Evolutionary conservation across 2,797 vertebrate genomes (phyloP), one percentile per base, ranked within the genome.

Genomic region (Galago senegalensis): DNA sequence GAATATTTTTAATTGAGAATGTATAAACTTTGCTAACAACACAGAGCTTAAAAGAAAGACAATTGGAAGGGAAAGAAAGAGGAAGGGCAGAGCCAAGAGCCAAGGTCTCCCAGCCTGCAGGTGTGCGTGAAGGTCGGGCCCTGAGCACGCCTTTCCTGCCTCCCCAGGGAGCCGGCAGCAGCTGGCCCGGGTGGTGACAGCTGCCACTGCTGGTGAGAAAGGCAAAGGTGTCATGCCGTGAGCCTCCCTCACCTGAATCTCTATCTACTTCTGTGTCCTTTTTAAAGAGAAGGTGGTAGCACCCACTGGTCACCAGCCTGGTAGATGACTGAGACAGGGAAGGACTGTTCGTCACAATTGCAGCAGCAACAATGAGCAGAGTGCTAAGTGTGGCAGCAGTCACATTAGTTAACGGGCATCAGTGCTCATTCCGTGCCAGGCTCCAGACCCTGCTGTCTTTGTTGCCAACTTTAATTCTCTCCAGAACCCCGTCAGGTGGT

Each of bases 151-250:
- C 13, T 31, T 56, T 34, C 31, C 12, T 8, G 9, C 46, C 29
- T 37, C 34, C 2, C 34, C 4, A 0, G 6, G 0, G 14, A 49
- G 49, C 13, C 49, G 40, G 63, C n/a, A 6, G 75, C 17, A 4
- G 40, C 3, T 7, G 34, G 49, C 0, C 0, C 14, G 16, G 13
- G 18, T 9, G 1, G 43, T 2, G 10, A 58, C 29, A 7, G 0
- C 31, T 17, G 4, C 12, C 0, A 20, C 46, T 14, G 14, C 53
- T 18, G 34, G 34, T 11, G 65, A 20, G 3, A 85, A 25, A 69
- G 65, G 25, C 25, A 27, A n/a, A 27, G 46, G 37, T 27, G 1
- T 14, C 31, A 0, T 5, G 61, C 29, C 2, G 6, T 0, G 29
- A 73, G 53, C 43, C 18, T 8, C 37, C 29, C 6, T 9, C 10